Conservation (phyloP, 1,140 invertebrate species). For the Diuraphis noxia region DNA sequence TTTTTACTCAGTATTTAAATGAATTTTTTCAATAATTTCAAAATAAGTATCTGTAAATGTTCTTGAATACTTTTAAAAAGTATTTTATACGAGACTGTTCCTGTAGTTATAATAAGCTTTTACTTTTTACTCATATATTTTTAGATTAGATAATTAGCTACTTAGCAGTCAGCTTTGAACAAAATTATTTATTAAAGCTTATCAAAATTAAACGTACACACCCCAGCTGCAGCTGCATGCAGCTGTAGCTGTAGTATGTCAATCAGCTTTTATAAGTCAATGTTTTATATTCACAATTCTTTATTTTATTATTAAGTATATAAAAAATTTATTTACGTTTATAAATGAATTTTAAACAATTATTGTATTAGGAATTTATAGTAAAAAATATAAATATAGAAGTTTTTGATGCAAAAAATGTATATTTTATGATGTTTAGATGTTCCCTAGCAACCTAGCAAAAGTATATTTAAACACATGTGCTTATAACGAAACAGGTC, state of each 20-base stretch:
- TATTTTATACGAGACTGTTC: too few species aligned
- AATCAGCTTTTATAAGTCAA: neutral
- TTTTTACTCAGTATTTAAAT: too few species aligned
- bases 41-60: too few species aligned
- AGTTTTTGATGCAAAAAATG: neutral
- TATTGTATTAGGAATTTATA: neutral
- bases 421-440: slow-evolving; percentile 9
- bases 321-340: neutral
- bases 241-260: too few species aligned
- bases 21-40: too few species aligned
- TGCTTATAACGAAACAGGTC: slow-evolving; percentile 32
- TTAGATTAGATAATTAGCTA: neutral
- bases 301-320: neutral
- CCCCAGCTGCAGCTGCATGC: neutral
- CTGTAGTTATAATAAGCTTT: neutral
- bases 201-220: neutral
- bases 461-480: slow-evolving; percentile 24
- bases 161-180: too few species aligned
- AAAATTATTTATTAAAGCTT: neutral
- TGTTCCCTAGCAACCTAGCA: slow-evolving; percentile 37
- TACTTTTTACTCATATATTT: neutral
- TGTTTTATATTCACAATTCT: neutral
- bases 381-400: neutral
- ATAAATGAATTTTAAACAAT: neutral
- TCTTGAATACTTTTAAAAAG: too few species aligned